Evolutionary conservation across 2,113 vertebrate genomes (phyloP).

Genomic region (Callipepla californica): DNA sequence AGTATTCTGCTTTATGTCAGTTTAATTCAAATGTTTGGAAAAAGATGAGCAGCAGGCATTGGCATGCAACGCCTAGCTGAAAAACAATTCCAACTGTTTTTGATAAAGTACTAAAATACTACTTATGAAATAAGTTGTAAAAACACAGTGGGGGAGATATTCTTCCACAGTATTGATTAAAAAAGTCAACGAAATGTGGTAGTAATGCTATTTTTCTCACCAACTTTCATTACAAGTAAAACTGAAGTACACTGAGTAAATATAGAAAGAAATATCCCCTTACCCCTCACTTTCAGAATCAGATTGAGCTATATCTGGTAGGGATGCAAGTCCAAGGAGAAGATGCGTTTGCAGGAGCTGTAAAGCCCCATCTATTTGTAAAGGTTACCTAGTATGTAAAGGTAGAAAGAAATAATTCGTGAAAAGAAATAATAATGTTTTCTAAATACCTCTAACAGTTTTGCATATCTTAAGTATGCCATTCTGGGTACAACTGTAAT

Average conservation of each 20-base stretch:
- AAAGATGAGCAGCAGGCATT: neutral
- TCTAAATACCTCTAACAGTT: neutral
- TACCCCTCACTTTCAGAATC: neutral
- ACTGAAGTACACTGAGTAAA: neutral
- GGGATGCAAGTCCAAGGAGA: neutral
- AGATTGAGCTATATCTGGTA: neutral
- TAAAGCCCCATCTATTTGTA: neutral
- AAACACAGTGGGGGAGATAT: neutral
- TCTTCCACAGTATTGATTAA: neutral
- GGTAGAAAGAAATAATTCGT: neutral
- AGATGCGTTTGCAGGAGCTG: neutral
- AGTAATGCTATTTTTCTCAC: constrained; percentile 41
- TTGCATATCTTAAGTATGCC: neutral
- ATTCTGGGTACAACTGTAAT: neutral
- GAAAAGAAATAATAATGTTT: neutral
- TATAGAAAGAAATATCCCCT: neutral
- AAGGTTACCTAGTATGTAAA: neutral
- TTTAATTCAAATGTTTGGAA: neutral
- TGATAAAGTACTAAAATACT: constrained; percentile 9
- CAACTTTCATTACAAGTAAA: constrained; percentile 2
- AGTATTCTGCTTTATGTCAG: constrained; percentile 29
- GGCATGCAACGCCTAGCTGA: neutral
- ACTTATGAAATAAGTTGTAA: constrained; percentile 25
- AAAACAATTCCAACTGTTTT: constrained; percentile 2
- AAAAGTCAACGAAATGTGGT: neutral